A percentile compares a stretch with the other conserved stretches of the same genome.
phyloP scores from a whole-genome alignment of 2,113 vertebrate species.

The Pseudorectes ferrugineus region DNA sequence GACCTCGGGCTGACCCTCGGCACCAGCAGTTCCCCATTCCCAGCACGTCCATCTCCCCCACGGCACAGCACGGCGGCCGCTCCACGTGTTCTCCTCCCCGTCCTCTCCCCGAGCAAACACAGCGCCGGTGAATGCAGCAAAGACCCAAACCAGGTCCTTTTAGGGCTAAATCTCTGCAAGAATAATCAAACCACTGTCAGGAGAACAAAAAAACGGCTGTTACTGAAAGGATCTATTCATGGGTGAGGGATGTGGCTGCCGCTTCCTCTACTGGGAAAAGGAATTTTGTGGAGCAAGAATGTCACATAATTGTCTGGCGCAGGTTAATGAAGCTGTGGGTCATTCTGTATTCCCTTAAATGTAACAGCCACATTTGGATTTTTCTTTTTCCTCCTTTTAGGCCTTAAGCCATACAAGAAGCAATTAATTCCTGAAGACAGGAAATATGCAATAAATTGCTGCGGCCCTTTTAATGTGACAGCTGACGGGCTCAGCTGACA shows the following conservation, averaged over 20 bases:
- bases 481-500: not conserved
- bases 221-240: not conserved
- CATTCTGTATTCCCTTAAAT: not conserved
- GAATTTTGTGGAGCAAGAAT: not conserved
- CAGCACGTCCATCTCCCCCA: not conserved
- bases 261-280: not conserved
- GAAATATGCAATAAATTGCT: not conserved
- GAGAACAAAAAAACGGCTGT: not conserved
- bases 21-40: not conserved
- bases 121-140: not conserved
- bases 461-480: not conserved
- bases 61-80: rapidly evolving
- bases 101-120: not conserved
- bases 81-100: not conserved
- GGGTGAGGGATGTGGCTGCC: not conserved
- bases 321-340: not conserved
- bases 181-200: not conserved
- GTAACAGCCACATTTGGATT: not conserved
- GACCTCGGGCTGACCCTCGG: not conserved
- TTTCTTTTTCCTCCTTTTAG: not conserved
- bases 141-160: not conserved
- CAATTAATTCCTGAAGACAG: not conserved
- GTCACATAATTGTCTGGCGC: rapidly evolving
- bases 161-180: not conserved
- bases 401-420: not conserved